phyloP scores from a whole-genome alignment of 1,140 invertebrate species.

The Pristionchus pacificus region DNA sequence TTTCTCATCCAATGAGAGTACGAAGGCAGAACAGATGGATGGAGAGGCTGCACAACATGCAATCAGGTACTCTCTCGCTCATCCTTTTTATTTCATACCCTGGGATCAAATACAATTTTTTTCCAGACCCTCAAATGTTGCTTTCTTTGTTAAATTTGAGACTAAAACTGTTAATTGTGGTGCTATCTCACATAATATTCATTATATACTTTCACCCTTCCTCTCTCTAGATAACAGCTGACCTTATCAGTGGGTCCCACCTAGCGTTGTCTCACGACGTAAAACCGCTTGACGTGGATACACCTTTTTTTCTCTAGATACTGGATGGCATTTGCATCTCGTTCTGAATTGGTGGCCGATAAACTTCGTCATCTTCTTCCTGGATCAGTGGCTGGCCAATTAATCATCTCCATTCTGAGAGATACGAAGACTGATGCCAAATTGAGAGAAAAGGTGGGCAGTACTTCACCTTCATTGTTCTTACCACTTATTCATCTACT shows the following conservation, averaged over 20 bases:
- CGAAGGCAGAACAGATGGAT: background rate
- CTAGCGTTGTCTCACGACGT: too few relatives aligned
- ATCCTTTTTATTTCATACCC: too few relatives aligned
- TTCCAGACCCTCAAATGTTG: too few relatives aligned
- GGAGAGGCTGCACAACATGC: background rate
- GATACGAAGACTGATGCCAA: constrained; percentile 25
- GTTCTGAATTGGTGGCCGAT: constrained; percentile 24
- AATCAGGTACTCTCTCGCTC: too few relatives aligned
- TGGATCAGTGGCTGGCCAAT: constrained; percentile 23
- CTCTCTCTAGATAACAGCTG: too few relatives aligned
- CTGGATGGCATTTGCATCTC: constrained; percentile 30
- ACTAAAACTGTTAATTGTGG: background rate
- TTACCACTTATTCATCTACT: background rate
- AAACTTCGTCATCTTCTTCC: constrained; percentile 32
- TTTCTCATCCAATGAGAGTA: constrained; percentile 12
- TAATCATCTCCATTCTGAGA: constrained; percentile 26
- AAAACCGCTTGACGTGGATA: too few relatives aligned
- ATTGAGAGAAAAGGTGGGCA: constrained; percentile 29
- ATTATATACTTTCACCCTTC: background rate
- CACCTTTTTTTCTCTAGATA: too few relatives aligned
- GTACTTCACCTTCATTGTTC: background rate
- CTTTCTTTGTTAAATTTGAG: too few relatives aligned
- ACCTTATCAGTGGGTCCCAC: too few relatives aligned
- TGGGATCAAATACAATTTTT: too few relatives aligned
- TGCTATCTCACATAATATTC: background rate